Conservation (phyloP, 2,888 invertebrate species). For the Ametastegia equiseti region DNA sequence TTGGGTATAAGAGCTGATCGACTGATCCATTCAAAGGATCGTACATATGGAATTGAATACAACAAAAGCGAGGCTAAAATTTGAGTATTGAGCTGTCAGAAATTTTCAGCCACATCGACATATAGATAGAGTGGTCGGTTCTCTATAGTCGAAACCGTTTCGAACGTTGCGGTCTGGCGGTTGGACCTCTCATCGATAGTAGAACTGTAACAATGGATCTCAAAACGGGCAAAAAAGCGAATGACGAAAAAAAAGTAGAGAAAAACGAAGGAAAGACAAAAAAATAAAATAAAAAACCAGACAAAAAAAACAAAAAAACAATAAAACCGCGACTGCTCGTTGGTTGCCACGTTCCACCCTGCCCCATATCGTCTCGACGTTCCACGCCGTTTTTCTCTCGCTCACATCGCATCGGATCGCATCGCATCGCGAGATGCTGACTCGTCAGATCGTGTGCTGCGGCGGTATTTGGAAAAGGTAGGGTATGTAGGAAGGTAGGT, state of each 20-base stretch:
- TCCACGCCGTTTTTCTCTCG: constrained; percentile 12
- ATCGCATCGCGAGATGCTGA: too few species aligned
- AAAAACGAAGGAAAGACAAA: not conserved
- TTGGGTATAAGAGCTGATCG: not conserved
- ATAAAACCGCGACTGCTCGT: constrained; percentile 30
- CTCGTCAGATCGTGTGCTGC: constrained; percentile 39
- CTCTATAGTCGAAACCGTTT: constrained; percentile 85
- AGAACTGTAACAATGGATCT: constrained; percentile 16
- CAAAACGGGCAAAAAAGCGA: not conserved
- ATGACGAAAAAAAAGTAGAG: not conserved
- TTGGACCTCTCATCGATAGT: constrained; percentile 76
- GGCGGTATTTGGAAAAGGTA: constrained; percentile 23
- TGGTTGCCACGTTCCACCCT: constrained; percentile 18
- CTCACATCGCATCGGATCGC: constrained; percentile 19
- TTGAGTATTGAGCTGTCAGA: not conserved
- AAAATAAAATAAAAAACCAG: not conserved
- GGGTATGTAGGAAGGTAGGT: too few species aligned
- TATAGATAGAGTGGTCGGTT: constrained; percentile 89
- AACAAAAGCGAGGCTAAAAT: not conserved
- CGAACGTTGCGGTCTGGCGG: constrained; percentile 86
- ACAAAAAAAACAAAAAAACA: not conserved
- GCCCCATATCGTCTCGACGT: constrained; percentile 30
- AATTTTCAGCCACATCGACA: constrained; percentile 71
- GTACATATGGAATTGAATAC: not conserved
- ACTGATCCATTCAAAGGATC: not conserved